Conservation (phyloP, 2,888 invertebrate genomes). For the Anticlea derivata region DNA sequence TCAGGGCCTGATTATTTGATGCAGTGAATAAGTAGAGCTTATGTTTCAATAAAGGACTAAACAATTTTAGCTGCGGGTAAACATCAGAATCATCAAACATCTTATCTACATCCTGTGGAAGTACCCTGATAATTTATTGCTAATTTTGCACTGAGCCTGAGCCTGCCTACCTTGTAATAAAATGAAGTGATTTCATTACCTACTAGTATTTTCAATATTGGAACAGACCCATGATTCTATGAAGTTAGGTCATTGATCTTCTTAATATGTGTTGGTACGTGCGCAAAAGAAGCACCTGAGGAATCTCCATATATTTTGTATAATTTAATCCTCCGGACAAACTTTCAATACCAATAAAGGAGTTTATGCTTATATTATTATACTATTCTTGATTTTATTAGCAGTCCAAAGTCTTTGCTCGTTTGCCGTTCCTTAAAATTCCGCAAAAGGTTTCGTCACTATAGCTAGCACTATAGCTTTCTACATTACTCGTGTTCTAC, state of each 20-base stretch:
- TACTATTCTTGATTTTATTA: slow-evolving; percentile 31
- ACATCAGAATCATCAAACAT: too few relatives aligned
- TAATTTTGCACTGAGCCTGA: background rate
- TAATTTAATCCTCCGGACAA: slow-evolving; percentile 4
- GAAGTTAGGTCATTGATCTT: background rate
- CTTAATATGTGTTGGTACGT: background rate
- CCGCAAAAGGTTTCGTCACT: slow-evolving; percentile 28
- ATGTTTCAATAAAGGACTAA: background rate
- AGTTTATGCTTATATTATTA: slow-evolving; percentile 27
- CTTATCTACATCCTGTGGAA: slow-evolving; percentile 10
- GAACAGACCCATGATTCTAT: background rate
- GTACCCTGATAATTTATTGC: slow-evolving; percentile 2
- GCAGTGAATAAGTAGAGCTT: background rate
- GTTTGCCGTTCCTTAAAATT: slow-evolving; percentile 31
- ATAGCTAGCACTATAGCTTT: slow-evolving; percentile 25
- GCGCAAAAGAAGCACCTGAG: background rate
- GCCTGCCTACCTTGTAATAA: slow-evolving; percentile 1
- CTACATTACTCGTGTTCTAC: slow-evolving; percentile 26
- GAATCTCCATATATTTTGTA: background rate
- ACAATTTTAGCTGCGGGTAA: background rate
- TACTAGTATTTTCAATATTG: background rate
- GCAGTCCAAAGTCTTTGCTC: slow-evolving; percentile 25
- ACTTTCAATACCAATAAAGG: slow-evolving; percentile 13
- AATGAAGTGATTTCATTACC: slow-evolving; percentile 6
- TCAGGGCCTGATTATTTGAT: background rate